Conservation (phyloP, 1,140 invertebrate species). For the Trachymyrmex septentrionalis region DNA sequence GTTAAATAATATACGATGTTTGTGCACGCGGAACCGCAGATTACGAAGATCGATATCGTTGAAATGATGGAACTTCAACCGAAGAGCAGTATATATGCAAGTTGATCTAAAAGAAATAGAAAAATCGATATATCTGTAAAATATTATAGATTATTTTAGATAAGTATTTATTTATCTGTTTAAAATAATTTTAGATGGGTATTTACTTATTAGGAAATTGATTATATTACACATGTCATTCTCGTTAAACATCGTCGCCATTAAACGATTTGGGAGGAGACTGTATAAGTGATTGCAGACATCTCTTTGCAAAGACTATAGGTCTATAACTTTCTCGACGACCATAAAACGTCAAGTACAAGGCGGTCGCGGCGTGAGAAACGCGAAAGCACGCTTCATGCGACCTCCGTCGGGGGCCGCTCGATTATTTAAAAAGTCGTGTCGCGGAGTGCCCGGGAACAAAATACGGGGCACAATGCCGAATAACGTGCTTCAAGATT, state of each 20-base stretch:
- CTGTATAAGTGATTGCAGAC: slow-evolving; percentile 22
- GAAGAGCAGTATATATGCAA: not conserved
- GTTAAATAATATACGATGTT: slow-evolving; percentile 48
- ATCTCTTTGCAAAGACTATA: slow-evolving; percentile 20
- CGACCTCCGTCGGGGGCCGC: slow-evolving; percentile 43
- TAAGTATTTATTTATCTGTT: not conserved
- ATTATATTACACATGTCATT: not conserved
- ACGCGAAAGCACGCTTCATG: slow-evolving; percentile 37
- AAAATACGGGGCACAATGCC: slow-evolving; percentile 36
- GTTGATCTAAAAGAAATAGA: not conserved
- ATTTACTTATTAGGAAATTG: not conserved
- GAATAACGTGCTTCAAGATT: slow-evolving; percentile 81
- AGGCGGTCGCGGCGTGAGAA: slow-evolving; percentile 40
- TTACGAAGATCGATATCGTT: slow-evolving; percentile 17
- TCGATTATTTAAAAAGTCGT: slow-evolving; percentile 83
- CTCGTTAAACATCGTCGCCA: not conserved
- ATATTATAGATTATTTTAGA: no score
- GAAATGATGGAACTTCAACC: not conserved
- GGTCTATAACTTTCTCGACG: slow-evolving; percentile 51
- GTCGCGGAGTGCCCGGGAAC: slow-evolving; percentile 56
- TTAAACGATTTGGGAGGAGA: not conserved
- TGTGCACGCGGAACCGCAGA: not conserved
- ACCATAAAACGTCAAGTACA: slow-evolving; percentile 35
- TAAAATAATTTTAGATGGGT: not conserved
- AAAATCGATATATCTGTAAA: not conserved